Evolutionary conservation across 1,140 invertebrate genomes (phyloP), one percentile per base, ranked within the genome.

Genomic region (Harpegnathos saltator): DNA sequence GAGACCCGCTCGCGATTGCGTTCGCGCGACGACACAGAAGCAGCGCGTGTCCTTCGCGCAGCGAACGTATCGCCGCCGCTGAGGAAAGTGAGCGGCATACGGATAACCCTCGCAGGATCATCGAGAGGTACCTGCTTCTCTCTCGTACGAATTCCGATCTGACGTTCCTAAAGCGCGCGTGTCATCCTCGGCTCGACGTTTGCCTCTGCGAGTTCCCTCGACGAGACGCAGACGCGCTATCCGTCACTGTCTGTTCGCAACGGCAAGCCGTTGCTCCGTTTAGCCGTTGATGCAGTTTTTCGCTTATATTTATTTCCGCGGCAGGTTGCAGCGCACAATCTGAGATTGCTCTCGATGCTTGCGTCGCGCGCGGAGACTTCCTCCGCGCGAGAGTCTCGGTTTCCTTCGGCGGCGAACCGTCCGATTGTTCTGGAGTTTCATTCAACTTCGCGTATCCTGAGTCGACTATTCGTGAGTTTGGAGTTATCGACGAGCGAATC

Each of bases 401-500:
- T 38, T 74, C 59, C 61, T 38, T 24, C 11, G 44, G 19, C 11
- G 44, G 19, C 29, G 26, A 74, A 12, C 17, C 1, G 9, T 62
- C 61, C 14, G 12, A n/a, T 65, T 66, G 33, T 66, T 38, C 5
- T 3, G 19, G 3, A 56, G 3, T 26, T 62, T 58, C 2, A 1
- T 62, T 77, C 44, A n/a, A 9, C 50, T n/a, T 17, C 17, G 11
- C 33, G 15, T 15, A 38, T n/a, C 50, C 29, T 44, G 15, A 73
- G 2, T 56, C 61, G 50, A 66, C 12, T 66, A 77, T 17, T 66
- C 24, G 22, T 52, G n/a, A 63, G 14, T 52, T 63, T 63, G 7
- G 1, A 52, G 65, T 12, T 29, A 80, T n/a, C 82, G 82, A n/a
- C 75, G 66, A 74, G n/a, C 26, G 56, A 61, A 69, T 71, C 63